Conservation (phyloP, 1,140 invertebrate genomes). For the Heliconius eleuchia region DNA sequence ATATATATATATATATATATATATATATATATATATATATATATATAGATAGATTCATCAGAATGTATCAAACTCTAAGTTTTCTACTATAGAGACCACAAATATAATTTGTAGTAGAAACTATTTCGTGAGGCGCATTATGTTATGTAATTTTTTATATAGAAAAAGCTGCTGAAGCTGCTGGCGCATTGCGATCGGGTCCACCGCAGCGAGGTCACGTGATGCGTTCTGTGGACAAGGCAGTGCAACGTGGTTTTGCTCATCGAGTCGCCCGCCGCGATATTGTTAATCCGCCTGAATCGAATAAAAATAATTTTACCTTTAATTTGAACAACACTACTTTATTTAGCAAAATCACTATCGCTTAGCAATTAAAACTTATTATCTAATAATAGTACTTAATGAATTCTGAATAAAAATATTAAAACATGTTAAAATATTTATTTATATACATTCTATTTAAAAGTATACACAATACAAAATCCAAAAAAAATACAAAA, state of each 20-base stretch:
- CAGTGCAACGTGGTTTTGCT: slow-evolving; percentile 48
- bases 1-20: too few relatives aligned
- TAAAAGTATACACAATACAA: neutral
- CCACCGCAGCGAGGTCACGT: slow-evolving; percentile 35
- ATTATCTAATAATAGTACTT: neutral
- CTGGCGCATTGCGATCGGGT: slow-evolving; percentile 56
- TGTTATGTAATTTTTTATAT: neutral
- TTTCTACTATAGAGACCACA: too few relatives aligned
- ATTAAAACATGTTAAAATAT: neutral
- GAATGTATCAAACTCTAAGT: too few relatives aligned
- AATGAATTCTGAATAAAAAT: neutral
- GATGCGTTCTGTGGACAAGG: slow-evolving; percentile 57
- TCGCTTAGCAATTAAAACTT: neutral
- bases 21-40: too few relatives aligned
- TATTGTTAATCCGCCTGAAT: slow-evolving; percentile 34
- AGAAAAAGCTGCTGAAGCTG: slow-evolving; percentile 62
- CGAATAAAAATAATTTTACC: slow-evolving; percentile 33
- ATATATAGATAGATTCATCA: too few relatives aligned
- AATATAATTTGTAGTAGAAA: neutral
- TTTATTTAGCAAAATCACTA: neutral
- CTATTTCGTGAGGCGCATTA: neutral
- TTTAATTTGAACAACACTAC: slow-evolving; percentile 17
- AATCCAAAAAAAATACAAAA: neutral
- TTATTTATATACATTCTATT: neutral
- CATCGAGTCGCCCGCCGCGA: slow-evolving; percentile 53